A percentile compares a stretch with the other conserved stretches of the same genome.
Evolutionary conservation across 2,797 vertebrate genomes (phyloP).

Genomic region (Gouania willdenowi): DNA sequence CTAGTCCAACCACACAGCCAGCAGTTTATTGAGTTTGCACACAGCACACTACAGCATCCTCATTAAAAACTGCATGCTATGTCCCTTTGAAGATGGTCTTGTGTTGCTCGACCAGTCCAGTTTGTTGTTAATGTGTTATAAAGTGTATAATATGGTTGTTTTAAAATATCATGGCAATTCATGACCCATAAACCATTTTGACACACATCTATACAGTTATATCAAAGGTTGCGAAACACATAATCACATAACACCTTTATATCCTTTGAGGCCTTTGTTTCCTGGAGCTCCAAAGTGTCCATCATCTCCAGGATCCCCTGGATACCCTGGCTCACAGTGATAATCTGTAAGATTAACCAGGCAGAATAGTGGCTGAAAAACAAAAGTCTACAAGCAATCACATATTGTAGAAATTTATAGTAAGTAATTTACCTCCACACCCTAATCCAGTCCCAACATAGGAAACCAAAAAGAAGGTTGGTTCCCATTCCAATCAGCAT

Average conservation of each 20-base stretch:
- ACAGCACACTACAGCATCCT: no score
- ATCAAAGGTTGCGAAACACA: background rate
- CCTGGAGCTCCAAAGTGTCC: constrained; percentile 46
- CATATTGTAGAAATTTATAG: background rate
- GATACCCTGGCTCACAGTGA: constrained; percentile 43
- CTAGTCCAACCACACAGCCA: no score
- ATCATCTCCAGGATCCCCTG: constrained; percentile 40
- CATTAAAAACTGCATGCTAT: no score
- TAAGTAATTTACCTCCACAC: constrained; percentile 42
- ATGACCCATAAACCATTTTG: no score
- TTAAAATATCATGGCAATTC: no score
- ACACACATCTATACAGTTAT: no score
- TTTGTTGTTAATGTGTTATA: no score
- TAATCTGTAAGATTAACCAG: constrained; percentile 34
- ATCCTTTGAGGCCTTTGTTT: constrained; percentile 40
- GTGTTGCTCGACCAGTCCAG: no score
- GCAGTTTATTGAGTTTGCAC: no score
- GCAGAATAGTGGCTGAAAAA: background rate
- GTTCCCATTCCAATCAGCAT: background rate
- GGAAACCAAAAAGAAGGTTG: background rate
- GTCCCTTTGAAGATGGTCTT: no score
- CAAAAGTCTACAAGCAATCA: background rate
- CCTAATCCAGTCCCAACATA: constrained; percentile 18
- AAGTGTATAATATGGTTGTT: no score
- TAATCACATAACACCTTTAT: constrained; percentile 42